These are phyloP conservation scores for Callinectes sapidus DNA, from an alignment of 2,888 invertebrate species.

Conservation along the genomic window DNA sequence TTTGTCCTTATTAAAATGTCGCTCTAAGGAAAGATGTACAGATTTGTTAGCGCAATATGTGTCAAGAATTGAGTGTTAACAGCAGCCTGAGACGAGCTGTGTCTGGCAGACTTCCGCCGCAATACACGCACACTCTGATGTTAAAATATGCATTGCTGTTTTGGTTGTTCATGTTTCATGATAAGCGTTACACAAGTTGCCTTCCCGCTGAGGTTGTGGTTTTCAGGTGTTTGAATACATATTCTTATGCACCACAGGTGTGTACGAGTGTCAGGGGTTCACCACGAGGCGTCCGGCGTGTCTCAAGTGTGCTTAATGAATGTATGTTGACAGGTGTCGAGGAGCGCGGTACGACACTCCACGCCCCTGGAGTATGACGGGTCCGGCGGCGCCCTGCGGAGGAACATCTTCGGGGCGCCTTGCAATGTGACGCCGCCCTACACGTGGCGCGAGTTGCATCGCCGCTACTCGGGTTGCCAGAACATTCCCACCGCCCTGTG, in stretches of 20 bases:
- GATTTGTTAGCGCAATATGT: not conserved
- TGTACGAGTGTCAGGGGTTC: not conserved
- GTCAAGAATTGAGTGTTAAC: not conserved
- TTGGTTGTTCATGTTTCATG: not conserved
- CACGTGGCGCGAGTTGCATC: conserved; percentile 76
- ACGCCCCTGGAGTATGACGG: conserved; percentile 75
- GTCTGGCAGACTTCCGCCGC: not conserved
- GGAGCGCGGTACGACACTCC: conserved; percentile 73
- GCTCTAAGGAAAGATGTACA: not conserved
- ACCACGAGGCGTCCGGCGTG: not conserved
- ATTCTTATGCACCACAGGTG: not conserved
- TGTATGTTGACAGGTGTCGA: not conserved
- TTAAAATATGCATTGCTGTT: not conserved
- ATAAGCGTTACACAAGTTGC: not conserved
- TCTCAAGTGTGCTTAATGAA: not conserved
- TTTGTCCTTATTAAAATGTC: not conserved
- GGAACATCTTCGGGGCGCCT: conserved; percentile 78
- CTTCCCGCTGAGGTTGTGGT: not conserved
- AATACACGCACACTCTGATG: not conserved
- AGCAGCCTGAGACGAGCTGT: not conserved
- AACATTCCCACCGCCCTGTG: conserved; percentile 78
- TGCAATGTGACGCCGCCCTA: conserved; percentile 77
- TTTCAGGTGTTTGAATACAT: not conserved
- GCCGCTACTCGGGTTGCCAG: conserved; percentile 78
- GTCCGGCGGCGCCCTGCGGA: conserved; percentile 74